These are phyloP conservation scores for Hirundichthys speculiger DNA, from an alignment of 2,113 vertebrate species.

Conservation along the genomic window DNA sequence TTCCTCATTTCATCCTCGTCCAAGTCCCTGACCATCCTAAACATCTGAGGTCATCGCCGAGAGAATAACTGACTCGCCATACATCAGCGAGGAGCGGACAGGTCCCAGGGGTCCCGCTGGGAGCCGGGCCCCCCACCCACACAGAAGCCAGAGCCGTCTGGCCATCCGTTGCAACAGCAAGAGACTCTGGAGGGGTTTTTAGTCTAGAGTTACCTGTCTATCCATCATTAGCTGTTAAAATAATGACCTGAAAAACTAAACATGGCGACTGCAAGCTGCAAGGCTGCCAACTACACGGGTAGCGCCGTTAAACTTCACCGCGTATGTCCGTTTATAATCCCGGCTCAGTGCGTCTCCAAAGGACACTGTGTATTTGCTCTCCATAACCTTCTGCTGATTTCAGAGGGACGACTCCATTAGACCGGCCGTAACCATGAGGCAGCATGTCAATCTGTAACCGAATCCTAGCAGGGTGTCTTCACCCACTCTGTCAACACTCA, in stretches of 20 bases:
- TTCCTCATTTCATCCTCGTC: constrained; percentile 12
- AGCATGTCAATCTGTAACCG: constrained; percentile 56
- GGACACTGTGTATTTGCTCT: neutral
- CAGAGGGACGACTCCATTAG: constrained; percentile 8
- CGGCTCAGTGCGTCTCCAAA: neutral
- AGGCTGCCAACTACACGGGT: too few species aligned
- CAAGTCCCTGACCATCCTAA: constrained; percentile 18
- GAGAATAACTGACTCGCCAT: constrained; percentile 17
- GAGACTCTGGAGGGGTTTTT: neutral
- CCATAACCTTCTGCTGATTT: constrained; percentile 10
- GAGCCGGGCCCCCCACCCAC: neutral
- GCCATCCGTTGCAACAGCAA: constrained; percentile 5
- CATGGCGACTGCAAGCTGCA: neutral
- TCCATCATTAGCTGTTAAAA: neutral
- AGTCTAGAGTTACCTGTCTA: neutral
- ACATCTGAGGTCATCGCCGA: constrained; percentile 11
- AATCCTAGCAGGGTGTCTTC: constrained; percentile 62
- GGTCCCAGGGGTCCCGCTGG: constrained; percentile 15
- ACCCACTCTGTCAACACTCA: constrained; percentile 65
- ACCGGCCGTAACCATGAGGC: constrained; percentile 2
- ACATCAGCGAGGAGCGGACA: constrained; percentile 41
- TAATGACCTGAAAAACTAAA: too few species aligned
- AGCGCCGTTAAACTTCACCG: neutral
- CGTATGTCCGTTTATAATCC: neutral
- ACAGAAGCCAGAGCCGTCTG: constrained; percentile 1